These are phyloP conservation scores for Melanargia galathea DNA, from an alignment of 2,888 invertebrate genomes.

Conservation along the genomic window DNA sequence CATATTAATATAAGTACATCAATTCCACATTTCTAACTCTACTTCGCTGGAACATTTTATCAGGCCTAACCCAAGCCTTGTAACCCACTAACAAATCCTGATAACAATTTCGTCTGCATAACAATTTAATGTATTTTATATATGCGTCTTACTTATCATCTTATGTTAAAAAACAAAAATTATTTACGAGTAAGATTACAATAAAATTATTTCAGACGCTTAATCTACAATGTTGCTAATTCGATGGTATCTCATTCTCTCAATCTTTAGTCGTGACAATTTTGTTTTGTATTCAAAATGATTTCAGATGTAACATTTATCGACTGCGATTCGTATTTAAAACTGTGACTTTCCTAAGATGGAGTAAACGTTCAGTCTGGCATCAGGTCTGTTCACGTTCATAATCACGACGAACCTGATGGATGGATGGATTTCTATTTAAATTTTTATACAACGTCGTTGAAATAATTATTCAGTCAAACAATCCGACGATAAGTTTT, in stretches of 20 bases:
- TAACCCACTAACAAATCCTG: neutral
- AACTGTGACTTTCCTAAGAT: neutral
- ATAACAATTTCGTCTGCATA: neutral
- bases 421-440: no score
- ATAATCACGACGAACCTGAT: neutral
- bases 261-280: neutral
- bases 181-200: neutral
- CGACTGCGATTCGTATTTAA: neutral
- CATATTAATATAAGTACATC: no score
- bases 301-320: neutral
- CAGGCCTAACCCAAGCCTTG: neutral
- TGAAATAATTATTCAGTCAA: no score
- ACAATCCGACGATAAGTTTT: no score
- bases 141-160: neutral
- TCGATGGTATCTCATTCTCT: neutral
- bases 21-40: neutral
- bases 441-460: no score
- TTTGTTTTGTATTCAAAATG: neutral
- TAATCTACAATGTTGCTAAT: slow-evolving; percentile 2
- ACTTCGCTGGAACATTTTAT: neutral
- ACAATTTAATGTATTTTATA: neutral
- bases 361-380: neutral
- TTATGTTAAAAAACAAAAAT: slow-evolving; percentile 7
- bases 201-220: slow-evolving; percentile 7
- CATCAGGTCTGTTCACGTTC: neutral